Evolutionary conservation across 2,888 invertebrate genomes (phyloP).

Genomic region (Allolobophora icterica): DNA sequence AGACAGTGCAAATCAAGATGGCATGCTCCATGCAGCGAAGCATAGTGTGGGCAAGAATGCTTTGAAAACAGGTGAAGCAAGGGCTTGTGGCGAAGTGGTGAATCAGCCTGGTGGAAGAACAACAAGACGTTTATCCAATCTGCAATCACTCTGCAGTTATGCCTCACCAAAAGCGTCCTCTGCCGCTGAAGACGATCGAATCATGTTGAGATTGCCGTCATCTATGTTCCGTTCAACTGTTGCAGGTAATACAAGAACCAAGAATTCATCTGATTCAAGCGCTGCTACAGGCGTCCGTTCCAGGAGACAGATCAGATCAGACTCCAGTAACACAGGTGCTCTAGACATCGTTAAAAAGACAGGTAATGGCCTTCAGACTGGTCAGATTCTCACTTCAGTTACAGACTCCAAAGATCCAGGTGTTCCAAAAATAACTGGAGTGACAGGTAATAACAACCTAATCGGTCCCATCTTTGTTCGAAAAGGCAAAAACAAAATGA

Average conservation of each 20-base stretch:
- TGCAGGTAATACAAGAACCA: not conserved
- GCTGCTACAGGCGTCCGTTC: not conserved
- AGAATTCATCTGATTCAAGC: not conserved
- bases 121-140: not conserved
- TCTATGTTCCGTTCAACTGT: not conserved
- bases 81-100: not conserved
- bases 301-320: not conserved
- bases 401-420: not conserved
- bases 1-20: not conserved
- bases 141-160: not conserved
- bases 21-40: conserved; percentile 8
- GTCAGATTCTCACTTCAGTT: not conserved
- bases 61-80: not conserved
- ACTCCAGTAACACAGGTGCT: not conserved
- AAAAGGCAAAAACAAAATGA: not conserved
- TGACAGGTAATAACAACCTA: not conserved
- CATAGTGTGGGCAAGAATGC: not conserved
- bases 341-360: not conserved
- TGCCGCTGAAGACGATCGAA: not conserved
- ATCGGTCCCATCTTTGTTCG: not conserved
- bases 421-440: not conserved
- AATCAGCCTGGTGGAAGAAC: not conserved
- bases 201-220: not conserved
- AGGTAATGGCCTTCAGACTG: not conserved
- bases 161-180: not conserved